A percentile compares a stretch with the other conserved stretches of the same genome.
phyloP scores from a whole-genome alignment of 2,113 vertebrate genomes.

The Motacilla alba region DNA sequence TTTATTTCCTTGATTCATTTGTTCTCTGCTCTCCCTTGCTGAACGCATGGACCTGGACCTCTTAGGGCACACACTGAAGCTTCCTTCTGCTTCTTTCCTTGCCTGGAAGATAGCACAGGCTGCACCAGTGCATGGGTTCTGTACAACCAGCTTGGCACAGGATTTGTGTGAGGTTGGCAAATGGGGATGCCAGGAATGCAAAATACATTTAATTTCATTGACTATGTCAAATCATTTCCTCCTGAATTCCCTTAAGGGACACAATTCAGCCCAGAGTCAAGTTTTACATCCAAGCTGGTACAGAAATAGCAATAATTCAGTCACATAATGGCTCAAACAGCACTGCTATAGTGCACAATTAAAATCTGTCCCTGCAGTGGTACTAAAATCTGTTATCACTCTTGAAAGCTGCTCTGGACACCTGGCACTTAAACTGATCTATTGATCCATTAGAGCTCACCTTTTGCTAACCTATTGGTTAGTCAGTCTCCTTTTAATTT shows the following conservation, averaged over 20 bases:
- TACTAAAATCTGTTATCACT: slow-evolving; percentile 1
- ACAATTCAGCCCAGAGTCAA: not conserved
- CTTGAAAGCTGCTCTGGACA: not conserved
- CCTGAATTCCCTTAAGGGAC: not conserved
- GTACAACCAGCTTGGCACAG: not conserved
- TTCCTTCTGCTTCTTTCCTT: not conserved
- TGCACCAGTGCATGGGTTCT: not conserved
- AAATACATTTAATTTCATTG: not conserved
- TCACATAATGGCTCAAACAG: not conserved
- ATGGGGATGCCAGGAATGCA: not conserved
- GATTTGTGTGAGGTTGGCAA: not conserved
- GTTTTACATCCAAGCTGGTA: not conserved
- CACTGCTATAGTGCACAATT: not conserved
- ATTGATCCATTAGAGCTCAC: not conserved
- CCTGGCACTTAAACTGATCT: not conserved
- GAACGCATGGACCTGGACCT: not conserved
- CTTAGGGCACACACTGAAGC: not conserved
- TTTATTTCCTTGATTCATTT: not conserved
- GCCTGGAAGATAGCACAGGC: not conserved
- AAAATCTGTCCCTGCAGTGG: not conserved
- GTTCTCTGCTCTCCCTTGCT: not conserved
- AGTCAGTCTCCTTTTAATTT: slow-evolving; percentile 6
- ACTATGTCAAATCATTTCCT: not conserved
- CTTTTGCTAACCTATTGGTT: slow-evolving; percentile 34
- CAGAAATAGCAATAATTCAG: slow-evolving; percentile 1